phyloP scores from a whole-genome alignment of 2,888 invertebrate species.

The Poecilus cupreus region DNA sequence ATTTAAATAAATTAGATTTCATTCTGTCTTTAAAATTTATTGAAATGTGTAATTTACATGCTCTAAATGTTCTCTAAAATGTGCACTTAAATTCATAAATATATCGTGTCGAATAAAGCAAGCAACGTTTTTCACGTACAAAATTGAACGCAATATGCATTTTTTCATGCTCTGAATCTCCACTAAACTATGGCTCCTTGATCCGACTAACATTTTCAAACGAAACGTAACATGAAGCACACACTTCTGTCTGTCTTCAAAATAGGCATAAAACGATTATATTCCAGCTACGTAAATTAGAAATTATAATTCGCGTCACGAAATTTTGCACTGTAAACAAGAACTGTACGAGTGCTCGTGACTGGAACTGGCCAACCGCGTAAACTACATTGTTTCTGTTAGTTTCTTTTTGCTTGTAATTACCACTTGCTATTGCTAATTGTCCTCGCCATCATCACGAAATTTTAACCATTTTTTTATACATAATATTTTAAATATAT shows the following conservation, averaged over 20 bases:
- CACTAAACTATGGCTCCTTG: slow-evolving; percentile 32
- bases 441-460: background rate
- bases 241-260: background rate
- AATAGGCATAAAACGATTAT: background rate
- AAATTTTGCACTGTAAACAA: background rate
- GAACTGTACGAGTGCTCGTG: background rate
- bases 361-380: background rate
- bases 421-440: background rate
- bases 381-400: background rate
- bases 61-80: slow-evolving; percentile 56
- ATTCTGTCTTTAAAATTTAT: slow-evolving; percentile 47
- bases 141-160: slow-evolving; percentile 58
- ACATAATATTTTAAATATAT: too few relatives aligned
- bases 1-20: slow-evolving; percentile 47
- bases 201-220: slow-evolving; percentile 33
- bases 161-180: slow-evolving; percentile 59
- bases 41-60: slow-evolving; percentile 58
- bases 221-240: background rate
- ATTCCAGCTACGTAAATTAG: background rate
- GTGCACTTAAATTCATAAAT: slow-evolving; percentile 58
- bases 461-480: background rate
- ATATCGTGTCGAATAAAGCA: slow-evolving; percentile 51
- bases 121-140: slow-evolving; percentile 49
- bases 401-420: background rate
- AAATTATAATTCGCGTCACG: slow-evolving; percentile 17